phyloP scores from a whole-genome alignment of 2,113 vertebrate genomes.

The Bambusicola thoracicus region DNA sequence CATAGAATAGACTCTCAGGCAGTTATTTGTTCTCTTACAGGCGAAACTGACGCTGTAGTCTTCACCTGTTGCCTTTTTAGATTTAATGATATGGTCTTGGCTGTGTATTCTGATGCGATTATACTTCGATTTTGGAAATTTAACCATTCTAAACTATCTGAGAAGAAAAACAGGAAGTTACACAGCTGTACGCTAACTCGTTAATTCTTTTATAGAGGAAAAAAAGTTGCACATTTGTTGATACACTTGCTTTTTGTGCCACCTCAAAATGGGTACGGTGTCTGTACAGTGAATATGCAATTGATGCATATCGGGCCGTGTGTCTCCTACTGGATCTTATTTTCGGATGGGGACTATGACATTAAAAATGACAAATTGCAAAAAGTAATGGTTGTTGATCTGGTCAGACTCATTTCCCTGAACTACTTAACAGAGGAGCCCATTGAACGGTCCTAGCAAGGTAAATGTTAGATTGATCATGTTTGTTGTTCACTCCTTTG shows the following conservation, averaged over 20 bases:
- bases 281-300: conserved; percentile 47
- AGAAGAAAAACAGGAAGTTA: conserved; percentile 30
- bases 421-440: conserved; percentile 50
- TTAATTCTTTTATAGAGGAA: conserved; percentile 11
- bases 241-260: conserved; percentile 34
- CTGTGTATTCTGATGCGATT: conserved; percentile 18
- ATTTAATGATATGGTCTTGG: conserved; percentile 34
- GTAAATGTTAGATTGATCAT: conserved; percentile 39
- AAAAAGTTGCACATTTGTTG: conserved; percentile 41
- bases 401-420: conserved; percentile 60
- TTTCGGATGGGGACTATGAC: conserved; percentile 32
- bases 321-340: conserved; percentile 69
- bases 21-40: conserved; percentile 52
- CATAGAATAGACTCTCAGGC: conserved; percentile 27
- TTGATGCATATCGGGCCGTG: conserved; percentile 59
- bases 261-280: conserved; percentile 3
- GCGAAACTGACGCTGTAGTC: conserved; percentile 46
- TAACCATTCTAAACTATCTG: background rate
- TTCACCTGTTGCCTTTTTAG: conserved; percentile 66
- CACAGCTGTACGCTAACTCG: conserved; percentile 57
- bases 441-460: conserved; percentile 45
- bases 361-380: conserved; percentile 52
- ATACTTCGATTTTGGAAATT: background rate
- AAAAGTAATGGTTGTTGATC: conserved; percentile 48
- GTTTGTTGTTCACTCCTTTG: conserved; percentile 72